These are phyloP conservation scores for Pseudopipra pipra DNA, from an alignment of 2,113 vertebrate species.

Conservation along the genomic window DNA sequence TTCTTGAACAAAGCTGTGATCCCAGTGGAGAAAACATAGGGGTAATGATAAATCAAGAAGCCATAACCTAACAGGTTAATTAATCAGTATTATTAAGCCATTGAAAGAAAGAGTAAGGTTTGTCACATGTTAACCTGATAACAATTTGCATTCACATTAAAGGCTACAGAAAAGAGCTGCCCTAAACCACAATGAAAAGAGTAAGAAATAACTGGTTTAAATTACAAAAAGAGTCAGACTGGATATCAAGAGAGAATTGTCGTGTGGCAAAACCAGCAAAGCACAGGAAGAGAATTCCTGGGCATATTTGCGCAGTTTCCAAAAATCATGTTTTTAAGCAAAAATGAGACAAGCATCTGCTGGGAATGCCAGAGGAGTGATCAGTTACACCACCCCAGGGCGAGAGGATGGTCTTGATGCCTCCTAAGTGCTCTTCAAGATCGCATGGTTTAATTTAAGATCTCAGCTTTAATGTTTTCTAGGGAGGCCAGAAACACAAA, in stretches of 20 bases:
- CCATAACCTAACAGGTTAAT: slow-evolving; percentile 17
- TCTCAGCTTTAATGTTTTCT: not conserved
- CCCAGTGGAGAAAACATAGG: not conserved
- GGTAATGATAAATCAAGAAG: slow-evolving; percentile 7
- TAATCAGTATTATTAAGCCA: slow-evolving; percentile 16
- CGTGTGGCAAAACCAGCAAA: not conserved
- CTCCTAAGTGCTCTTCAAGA: slow-evolving; percentile 6
- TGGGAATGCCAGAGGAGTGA: not conserved
- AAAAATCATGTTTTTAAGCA: not conserved
- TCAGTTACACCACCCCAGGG: not conserved
- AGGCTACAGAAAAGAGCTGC: not conserved
- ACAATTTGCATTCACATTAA: not conserved
- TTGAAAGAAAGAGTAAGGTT: not conserved
- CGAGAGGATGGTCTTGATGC: not conserved
- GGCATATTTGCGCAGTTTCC: not conserved
- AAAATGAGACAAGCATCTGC: not conserved
- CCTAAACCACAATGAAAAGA: not conserved
- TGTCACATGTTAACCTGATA: not conserved
- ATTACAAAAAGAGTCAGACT: not conserved
- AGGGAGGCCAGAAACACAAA: not conserved
- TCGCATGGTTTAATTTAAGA: slow-evolving; percentile 22
- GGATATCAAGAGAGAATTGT: not conserved
- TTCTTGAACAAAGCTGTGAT: not conserved
- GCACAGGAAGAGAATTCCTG: not conserved
- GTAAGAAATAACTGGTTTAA: slow-evolving; percentile 17